Percentiles rank a stretch among this genome's conserved stretches.
Conservation (phyloP, 2,113 vertebrate species). For the Paratilapia polleni region DNA sequence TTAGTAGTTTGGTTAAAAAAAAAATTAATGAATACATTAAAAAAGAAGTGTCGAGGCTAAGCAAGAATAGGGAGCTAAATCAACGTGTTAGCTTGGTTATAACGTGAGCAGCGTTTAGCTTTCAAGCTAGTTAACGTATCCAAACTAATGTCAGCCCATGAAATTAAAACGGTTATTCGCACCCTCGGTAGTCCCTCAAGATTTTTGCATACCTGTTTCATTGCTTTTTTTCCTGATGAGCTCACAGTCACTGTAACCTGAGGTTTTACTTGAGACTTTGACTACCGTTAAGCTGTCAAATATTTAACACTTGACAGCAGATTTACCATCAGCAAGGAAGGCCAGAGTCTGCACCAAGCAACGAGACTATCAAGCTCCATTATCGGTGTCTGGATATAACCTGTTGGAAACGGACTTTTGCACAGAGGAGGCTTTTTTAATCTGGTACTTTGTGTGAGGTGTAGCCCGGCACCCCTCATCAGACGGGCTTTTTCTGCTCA, state of each 20-base stretch:
- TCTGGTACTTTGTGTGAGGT: constrained; percentile 45
- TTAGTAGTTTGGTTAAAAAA: constrained; percentile 4
- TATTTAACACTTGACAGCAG: constrained; percentile 62
- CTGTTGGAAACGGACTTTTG: constrained; percentile 10
- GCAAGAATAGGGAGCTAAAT: constrained; percentile 9
- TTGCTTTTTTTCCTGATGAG: constrained; percentile 1
- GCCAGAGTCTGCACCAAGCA: constrained; percentile 34
- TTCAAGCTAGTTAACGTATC: neutral
- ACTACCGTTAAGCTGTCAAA: constrained; percentile 58
- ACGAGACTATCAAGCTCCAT: neutral
- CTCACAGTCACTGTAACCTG: constrained; percentile 16
- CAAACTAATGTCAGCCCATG: constrained; percentile 11
- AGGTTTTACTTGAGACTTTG: constrained; percentile 37
- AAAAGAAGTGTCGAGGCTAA: too few relatives aligned
- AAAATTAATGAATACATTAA: neutral
- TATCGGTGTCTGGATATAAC: constrained; percentile 12
- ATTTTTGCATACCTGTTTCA: constrained; percentile 17
- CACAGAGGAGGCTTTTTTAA: neutral
- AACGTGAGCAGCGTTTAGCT: constrained; percentile 48
- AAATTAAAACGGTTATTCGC: neutral
- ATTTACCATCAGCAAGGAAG: constrained; percentile 28
- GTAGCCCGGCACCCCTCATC: constrained; percentile 52
- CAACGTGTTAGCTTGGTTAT: constrained; percentile 35
- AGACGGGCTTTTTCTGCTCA: constrained; percentile 72
- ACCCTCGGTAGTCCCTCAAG: neutral